These are phyloP conservation scores for Phainopepla nitens DNA, from an alignment of 2,113 vertebrate genomes.

Conservation along the genomic window DNA sequence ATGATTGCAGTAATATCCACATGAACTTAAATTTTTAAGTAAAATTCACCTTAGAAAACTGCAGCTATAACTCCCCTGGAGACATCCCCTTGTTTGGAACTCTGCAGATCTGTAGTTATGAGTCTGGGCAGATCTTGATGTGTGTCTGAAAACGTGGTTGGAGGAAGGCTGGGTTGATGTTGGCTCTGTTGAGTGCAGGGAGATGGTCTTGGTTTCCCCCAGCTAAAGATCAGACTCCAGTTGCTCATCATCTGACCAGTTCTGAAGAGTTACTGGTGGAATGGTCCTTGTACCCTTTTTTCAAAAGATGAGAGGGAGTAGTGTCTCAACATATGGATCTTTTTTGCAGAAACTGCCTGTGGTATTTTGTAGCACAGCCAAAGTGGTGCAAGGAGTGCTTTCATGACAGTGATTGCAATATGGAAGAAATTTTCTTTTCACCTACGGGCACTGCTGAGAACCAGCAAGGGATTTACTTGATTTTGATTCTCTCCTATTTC, in stretches of 20 bases:
- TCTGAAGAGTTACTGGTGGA: background rate
- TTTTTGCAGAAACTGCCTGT: background rate
- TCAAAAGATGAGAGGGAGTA: background rate
- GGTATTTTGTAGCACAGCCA: background rate
- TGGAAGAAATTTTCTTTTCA: conserved; percentile 59
- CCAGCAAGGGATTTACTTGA: conserved; percentile 9
- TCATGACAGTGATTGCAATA: conserved; percentile 10
- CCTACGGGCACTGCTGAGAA: conserved; percentile 31
- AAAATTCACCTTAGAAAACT: background rate
- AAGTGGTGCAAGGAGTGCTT: background rate
- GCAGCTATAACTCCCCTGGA: background rate
- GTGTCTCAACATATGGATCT: background rate
- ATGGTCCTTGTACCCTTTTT: background rate
- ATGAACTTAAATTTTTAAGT: background rate
- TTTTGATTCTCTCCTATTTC: conserved; percentile 44
- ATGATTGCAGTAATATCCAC: background rate
- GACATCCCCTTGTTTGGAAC: background rate
- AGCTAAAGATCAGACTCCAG: background rate
- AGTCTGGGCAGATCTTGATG: background rate
- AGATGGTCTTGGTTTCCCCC: background rate
- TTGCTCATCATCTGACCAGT: background rate
- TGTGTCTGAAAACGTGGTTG: background rate
- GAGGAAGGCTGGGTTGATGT: background rate
- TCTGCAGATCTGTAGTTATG: background rate
- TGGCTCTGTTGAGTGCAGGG: background rate